These are phyloP conservation scores for Cathartes aura DNA, from an alignment of 2,113 vertebrate genomes.

Conservation along the genomic window DNA sequence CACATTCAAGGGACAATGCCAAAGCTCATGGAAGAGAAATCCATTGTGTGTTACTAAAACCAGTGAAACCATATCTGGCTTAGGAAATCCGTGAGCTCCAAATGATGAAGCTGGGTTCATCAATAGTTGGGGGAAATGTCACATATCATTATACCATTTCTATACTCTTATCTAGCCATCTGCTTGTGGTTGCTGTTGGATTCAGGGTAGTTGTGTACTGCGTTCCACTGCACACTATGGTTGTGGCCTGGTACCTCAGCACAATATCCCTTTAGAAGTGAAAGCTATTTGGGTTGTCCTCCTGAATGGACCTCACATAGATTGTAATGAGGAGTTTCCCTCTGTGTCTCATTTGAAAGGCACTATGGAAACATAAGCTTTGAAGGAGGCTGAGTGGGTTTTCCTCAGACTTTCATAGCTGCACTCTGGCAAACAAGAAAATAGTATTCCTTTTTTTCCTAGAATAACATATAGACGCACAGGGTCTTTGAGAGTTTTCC, in stretches of 20 bases:
- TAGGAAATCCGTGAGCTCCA: background rate
- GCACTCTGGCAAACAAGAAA: background rate
- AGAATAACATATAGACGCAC: background rate
- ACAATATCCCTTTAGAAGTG: background rate
- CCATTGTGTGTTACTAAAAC: background rate
- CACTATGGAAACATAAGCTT: background rate
- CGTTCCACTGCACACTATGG: fast-evolving
- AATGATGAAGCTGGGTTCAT: background rate
- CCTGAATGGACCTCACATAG: background rate
- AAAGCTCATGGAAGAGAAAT: background rate
- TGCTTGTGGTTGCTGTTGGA: background rate
- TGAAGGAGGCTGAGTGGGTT: background rate
- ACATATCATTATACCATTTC: background rate
- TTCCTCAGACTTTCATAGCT: background rate
- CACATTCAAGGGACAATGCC: background rate
- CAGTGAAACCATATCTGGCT: background rate
- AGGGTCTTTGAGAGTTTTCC: background rate
- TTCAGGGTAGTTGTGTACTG: background rate
- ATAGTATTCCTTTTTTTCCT: background rate
- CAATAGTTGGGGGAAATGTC: background rate
- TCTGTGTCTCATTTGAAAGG: background rate
- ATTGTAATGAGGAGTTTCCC: background rate
- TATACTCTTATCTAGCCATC: background rate
- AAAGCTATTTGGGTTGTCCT: background rate
- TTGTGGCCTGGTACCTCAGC: background rate